Percentiles rank a stretch among this genome's conserved stretches.
Conservation (phyloP, 2,797 vertebrate species). For the Leontocebus nigricollis region DNA sequence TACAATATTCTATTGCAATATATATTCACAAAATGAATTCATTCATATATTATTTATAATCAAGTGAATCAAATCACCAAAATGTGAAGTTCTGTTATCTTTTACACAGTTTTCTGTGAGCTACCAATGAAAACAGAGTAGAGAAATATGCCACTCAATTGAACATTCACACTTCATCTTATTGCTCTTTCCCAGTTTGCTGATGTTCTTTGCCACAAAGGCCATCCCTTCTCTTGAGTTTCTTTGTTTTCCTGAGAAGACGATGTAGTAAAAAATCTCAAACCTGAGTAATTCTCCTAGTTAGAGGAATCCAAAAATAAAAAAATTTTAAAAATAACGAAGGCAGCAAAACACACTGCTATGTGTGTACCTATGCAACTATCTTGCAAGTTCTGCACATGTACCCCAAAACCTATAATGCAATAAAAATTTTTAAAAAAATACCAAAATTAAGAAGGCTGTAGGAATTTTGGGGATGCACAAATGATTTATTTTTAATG, state of each 20-base stretch:
- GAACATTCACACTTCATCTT: neutral
- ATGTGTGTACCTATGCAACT: too few species aligned
- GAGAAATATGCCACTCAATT: neutral
- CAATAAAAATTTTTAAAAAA: too few species aligned
- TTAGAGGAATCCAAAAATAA: neutral
- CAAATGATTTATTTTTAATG: neutral
- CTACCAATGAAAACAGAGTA: neutral
- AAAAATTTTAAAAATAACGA: neutral
- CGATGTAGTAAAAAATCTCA: neutral
- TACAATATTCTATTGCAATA: neutral
- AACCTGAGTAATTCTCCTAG: neutral
- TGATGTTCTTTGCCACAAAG: neutral
- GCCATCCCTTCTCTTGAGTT: too few species aligned
- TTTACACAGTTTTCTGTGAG: neutral
- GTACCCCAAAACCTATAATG: too few species aligned
- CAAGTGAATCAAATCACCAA: neutral
- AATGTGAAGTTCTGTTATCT: too few species aligned
- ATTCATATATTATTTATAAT: neutral
- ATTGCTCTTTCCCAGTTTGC: rapidly evolving
- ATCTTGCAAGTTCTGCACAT: too few species aligned
- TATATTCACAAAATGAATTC: neutral
- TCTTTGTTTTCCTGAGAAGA: neutral
- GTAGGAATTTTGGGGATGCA: neutral
- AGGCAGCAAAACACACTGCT: too few species aligned
- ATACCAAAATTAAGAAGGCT: too few species aligned